Base-by-base conservation (phyloP, 2,888 invertebrate species). In the Penaeus monodon region DNA sequence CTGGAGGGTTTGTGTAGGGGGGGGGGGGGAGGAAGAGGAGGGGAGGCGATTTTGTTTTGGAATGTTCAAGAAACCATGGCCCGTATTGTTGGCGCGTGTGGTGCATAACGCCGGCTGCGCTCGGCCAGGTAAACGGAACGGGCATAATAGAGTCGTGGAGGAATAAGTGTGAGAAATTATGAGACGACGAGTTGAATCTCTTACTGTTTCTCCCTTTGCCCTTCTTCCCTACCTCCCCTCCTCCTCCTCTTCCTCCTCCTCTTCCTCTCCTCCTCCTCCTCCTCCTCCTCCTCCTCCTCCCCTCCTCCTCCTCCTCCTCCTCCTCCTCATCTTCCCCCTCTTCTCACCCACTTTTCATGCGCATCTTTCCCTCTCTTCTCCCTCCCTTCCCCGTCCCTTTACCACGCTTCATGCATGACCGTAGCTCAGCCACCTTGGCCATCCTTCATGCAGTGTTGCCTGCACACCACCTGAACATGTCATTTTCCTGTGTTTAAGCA, bases 101-200 rank as follows among this genome's bases (percentile, higher is more conserved):
- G 57, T 57, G 57, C 57, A 57, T 57, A 57, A 57, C 57, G 57
- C 57, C 57, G 57, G 57, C 57, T 57, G 57, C 57, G 57, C 57
- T 57, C 57, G 57, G 57, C 57, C 57, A 70, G 70, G 70, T 29
- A 29, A 29, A 70, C n/a, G 70, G 70, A 29, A 70, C 29, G 17
- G n/a, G 70, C n/a, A 27, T 27, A 70, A 29, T 10, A 24, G 70
- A 29, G 70, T 27, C 27, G 70, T 29, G 70, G 70, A 24, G 70
- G n/a, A 70, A 70, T 27, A 29, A 14, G 70, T 27, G 29, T 27
- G 70, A 70, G 70, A 29, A 70, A 70, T 29, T 29, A 29, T 29
- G 70, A 70, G 70, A 70, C 27, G 70, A 70, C 27, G 70, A 70
- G 70, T 12, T 29, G 70, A 29, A 70, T 22, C 70, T 68, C 22